Conservation (phyloP, 2,113 vertebrate genomes). For the Varanus komodoensis region DNA sequence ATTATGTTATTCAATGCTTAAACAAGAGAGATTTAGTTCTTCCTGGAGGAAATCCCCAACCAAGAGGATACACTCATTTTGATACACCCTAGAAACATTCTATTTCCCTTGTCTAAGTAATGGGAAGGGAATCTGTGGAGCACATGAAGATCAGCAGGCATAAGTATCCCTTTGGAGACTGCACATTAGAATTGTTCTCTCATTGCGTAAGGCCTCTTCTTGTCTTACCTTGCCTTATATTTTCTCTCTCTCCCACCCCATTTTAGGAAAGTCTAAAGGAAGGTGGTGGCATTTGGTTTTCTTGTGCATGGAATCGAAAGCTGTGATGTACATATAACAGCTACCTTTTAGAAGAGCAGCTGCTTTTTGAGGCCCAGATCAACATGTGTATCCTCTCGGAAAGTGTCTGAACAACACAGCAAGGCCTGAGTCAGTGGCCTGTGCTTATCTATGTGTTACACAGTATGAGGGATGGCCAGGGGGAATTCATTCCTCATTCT, state of each 20-base stretch:
- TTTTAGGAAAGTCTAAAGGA: conserved; percentile 15
- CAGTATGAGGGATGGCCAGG: not conserved
- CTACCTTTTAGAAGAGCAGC: conserved; percentile 1
- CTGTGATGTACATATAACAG: not conserved
- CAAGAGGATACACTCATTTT: too few species aligned
- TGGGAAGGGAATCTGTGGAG: too few species aligned
- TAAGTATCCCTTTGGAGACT: too few species aligned
- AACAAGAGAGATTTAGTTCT: too few species aligned
- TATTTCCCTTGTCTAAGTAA: too few species aligned
- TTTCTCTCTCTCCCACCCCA: too few species aligned
- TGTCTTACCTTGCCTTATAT: conserved; percentile 8
- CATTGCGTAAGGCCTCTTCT: fast-evolving
- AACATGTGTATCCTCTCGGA: conserved; percentile 20
- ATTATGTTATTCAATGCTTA: too few species aligned
- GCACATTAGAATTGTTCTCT: not conserved
- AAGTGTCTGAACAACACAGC: not conserved
- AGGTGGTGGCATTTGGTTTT: not conserved
- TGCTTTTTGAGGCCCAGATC: conserved; percentile 33
- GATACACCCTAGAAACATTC: too few species aligned
- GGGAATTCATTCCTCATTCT: not conserved
- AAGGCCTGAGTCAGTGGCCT: conserved; percentile 8
- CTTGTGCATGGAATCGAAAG: not conserved
- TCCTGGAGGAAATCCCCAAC: too few species aligned
- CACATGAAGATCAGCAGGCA: too few species aligned
- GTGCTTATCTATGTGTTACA: not conserved